phyloP scores from a whole-genome alignment of 2,113 vertebrate species.

The Fulica atra region DNA sequence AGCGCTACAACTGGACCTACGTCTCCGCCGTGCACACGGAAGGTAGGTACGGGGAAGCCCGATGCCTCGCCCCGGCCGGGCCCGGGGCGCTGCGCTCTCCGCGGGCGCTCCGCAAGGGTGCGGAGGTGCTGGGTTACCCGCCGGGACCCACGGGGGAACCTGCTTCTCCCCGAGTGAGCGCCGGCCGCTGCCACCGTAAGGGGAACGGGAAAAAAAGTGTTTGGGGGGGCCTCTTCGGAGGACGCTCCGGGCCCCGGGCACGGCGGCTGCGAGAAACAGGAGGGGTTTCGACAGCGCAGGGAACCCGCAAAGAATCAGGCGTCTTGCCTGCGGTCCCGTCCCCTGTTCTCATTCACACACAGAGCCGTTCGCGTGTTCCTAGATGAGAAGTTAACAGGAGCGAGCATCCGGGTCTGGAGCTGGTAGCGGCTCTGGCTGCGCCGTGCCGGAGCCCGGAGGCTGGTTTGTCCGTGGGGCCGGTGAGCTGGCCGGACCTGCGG shows the following conservation, averaged over 20 bases:
- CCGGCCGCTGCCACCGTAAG: not conserved
- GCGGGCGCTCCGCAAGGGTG: not conserved
- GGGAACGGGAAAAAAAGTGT: not conserved
- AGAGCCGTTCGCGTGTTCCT: not conserved
- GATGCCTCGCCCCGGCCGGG: no score
- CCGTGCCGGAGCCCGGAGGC: not conserved
- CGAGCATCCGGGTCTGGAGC: not conserved
- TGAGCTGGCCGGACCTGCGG: not conserved
- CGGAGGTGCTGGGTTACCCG: not conserved
- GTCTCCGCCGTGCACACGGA: conserved; percentile 98
- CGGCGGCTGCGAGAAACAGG: not conserved
- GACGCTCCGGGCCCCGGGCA: not conserved
- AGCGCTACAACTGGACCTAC: conserved; percentile 98
- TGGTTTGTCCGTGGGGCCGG: not conserved
- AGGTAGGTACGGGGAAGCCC: conserved; percentile 80
- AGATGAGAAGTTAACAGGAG: not conserved
- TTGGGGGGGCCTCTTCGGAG: not conserved
- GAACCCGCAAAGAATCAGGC: not conserved
- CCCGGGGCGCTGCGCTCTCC: not conserved
- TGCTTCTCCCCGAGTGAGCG: not conserved
- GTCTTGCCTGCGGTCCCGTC: not conserved
- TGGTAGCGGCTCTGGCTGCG: not conserved
- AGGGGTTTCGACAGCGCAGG: not conserved
- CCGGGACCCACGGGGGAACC: not conserved
- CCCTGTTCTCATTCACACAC: not conserved